Evolutionary conservation across 2,797 vertebrate genomes (phyloP), one percentile per base, ranked within the genome.

Genomic region (Spizella passerina): DNA sequence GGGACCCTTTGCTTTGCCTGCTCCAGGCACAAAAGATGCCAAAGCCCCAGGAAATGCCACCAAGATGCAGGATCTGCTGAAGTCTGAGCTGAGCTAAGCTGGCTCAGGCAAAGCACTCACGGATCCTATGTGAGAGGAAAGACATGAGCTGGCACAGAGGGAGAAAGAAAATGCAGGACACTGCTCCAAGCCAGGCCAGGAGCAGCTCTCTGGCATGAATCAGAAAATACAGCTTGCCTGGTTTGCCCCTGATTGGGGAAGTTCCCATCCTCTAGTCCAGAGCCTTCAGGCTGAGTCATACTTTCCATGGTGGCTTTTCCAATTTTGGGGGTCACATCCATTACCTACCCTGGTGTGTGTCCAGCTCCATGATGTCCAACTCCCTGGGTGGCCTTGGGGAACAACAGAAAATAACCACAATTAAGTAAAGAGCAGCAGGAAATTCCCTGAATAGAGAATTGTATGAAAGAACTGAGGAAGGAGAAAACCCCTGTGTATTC

Each of bases 141-240:
- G 65, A 19, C 53, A 39, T 0, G 13, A 15, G 16, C 15, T 38
- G 15, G 26, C 0, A 3, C 55, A 24, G 29, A 32, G 29, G 18
- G 59, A 53, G 41, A 38, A 34, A 4, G 0, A 5, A 59, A 60
- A 21, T 0, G 1, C 60, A 30, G 56, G 50, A 27, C 15, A 6
- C 34, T 43, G 53, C 70, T 71, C 70, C 49, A 7, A 29, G 15
- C 53, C 57, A 14, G 9, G 32, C 64, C 13, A 6, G 1, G 3
- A 61, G 21, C 38, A 65, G 29, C 26, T 61, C 9, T 34, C 43
- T 3, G 8, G 4, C 8, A 15, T n/a, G 19, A 30, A 38, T 1
- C 43, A 29, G 12, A 46, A 81, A 65, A 6, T 21, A 10, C n/a
- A 46, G 2, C 49, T 87, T 55, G 47, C 16, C 77, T 52, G 19